Conservation (phyloP, 2,888 invertebrate species). For the Cryptosula pallasiana region DNA sequence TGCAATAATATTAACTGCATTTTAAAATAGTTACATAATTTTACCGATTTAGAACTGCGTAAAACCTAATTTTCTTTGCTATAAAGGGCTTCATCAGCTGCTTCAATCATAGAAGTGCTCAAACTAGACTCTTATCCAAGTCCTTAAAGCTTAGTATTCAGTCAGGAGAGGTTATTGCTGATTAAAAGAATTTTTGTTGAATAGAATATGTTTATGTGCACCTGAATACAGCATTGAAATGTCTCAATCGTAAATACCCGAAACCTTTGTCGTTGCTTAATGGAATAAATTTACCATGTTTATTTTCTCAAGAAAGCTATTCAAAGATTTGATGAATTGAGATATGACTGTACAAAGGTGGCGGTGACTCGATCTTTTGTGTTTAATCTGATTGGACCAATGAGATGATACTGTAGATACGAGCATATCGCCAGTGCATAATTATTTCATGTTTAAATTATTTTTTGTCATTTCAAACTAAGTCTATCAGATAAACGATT, state of each 20-base stretch:
- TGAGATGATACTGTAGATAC: not conserved
- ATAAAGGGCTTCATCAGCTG: not conserved
- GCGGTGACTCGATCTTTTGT: not conserved
- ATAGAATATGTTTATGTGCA: not conserved
- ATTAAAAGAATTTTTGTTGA: not conserved
- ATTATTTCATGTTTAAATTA: not conserved
- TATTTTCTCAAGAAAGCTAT: slow-evolving; percentile 12
- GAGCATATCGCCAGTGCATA: not conserved
- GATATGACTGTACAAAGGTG: not conserved
- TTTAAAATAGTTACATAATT: not conserved
- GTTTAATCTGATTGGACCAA: not conserved
- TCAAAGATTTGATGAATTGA: not conserved
- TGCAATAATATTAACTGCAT: not conserved
- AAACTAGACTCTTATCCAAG: not conserved
- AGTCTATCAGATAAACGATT: not conserved
- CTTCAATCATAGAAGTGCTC: not conserved
- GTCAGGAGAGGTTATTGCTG: not conserved
- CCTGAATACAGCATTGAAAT: not conserved
- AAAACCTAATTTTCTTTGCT: not conserved
- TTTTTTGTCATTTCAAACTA: not conserved
- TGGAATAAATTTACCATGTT: not conserved
- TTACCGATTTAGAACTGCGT: not conserved
- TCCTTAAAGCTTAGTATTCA: not conserved
- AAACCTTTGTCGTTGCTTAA: slow-evolving; percentile 11
- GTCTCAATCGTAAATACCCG: not conserved